Evolutionary conservation across 2,113 vertebrate genomes (phyloP), one percentile per base, ranked within the genome.

Genomic region (Ctenomys sociabilis): DNA sequence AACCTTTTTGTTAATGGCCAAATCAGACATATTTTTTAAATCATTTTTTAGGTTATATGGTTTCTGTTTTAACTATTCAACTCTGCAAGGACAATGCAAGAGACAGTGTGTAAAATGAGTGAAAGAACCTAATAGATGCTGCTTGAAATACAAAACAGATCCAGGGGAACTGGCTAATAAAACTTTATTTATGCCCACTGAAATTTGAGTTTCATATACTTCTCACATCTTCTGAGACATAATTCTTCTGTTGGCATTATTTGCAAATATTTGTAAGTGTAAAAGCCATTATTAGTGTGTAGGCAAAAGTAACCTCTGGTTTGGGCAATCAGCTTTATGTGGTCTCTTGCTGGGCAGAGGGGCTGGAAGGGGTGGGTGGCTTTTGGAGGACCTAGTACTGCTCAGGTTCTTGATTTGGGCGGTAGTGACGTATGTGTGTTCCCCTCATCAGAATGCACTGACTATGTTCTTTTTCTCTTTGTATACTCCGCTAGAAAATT

Each of bases 251-350:
- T 86, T 87, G 37, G 24, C 28, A 45, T 84, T 78, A 82, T 85
- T 95, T 90, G 88, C 61, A 90, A 93, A 78, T 95, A 83, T 95
- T 97, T 93, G 61, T 40, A 81, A 85, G 35, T 92, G 64, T 72
- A 66, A 93, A 82, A 49, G 40, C 17, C 64, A 19, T 93, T 89
- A 26, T 78, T 83, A 35, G 32, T 94, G 52, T 88, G 17, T 40
- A 75, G n/a, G 40, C 32, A 52, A 89, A 81, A 85, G 19, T 63
- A 22, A 40, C 45, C 26, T 64, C 0, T n/a, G 30, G 30, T 30
- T 61, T 87, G 87, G 12, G 30, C 80, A 35, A n/a, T 86, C 45
- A 77, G 26, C 63, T 94, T 57, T 5, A 5, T 14, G 66, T 59
- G 88, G 52, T 40, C n/a, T 32, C 40, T 92, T 88, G 30, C 75